Base-by-base conservation (phyloP, 2,113 vertebrate genomes). In the Morone chrysops region DNA sequence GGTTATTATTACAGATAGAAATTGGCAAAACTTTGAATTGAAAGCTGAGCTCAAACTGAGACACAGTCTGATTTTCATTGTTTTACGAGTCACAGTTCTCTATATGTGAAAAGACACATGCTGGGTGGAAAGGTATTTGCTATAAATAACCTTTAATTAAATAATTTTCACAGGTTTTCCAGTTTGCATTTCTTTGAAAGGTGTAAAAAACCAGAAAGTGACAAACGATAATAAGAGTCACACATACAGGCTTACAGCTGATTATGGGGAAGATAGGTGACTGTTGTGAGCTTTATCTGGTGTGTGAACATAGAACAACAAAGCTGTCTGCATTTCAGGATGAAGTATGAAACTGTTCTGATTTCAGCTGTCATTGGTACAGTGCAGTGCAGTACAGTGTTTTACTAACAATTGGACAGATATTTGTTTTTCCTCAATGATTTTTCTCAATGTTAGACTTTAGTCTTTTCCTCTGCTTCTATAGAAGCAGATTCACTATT, bases 161-260 rank as follows among this genome's bases (percentile, higher is more conserved):
- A 71, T 47, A 7, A 60, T 50, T 72, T 72, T 51, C 54, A 41
- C 78, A 63, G 5, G 38, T 57, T 82, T 40, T 48, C 16, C 20
- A 11, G 18, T 25, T 25, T 20, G 40, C 48, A 18, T 45, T 67
- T 12, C 6, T 16, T 61, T 61, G 31, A 31, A 18, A 56, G 3
- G 31, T 43, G 81, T 63, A 67, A 83, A 76, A 31, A 68, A 45
- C 18, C n/a, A 54, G 61, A 43, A 70, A 71, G 8, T 62, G 65
- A 70, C 51, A 50, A 22, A 56, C 0, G 20, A 31, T 66, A 13
- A 63, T 1, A 47, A 70, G 43, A 47, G 54, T 86, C 75, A 43
- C 57, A 66, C 36, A 4, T 17, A 16, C 20, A 41, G 38, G 25
- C 25, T 40, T 48, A 45, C 38, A 61, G 54, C 61, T 67, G 51